Conservation (phyloP, 2,797 vertebrate species). For the Gallinago nigripennis region DNA sequence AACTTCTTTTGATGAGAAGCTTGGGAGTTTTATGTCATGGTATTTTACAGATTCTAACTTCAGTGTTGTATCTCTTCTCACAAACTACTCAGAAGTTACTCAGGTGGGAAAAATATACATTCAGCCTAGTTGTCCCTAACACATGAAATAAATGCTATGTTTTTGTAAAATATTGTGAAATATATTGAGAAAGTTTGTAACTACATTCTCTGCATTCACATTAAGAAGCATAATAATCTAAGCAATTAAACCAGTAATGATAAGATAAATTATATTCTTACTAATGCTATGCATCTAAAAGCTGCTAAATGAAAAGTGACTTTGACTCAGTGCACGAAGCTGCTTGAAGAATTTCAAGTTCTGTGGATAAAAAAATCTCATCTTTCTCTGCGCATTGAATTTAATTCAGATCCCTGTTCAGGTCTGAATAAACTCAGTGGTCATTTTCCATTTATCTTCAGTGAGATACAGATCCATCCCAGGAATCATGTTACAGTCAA, state of each 20-base stretch:
- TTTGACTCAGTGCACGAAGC: background rate
- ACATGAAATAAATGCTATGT: background rate
- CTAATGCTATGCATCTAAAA: background rate
- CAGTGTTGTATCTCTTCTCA: background rate
- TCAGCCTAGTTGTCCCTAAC: background rate
- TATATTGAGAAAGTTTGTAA: background rate
- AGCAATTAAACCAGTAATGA: background rate
- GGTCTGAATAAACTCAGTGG: background rate
- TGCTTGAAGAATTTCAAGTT: background rate
- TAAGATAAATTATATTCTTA: background rate
- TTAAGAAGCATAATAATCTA: background rate
- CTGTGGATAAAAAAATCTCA: background rate
- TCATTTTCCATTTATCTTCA: background rate
- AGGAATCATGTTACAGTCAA: background rate
- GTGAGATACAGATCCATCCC: background rate
- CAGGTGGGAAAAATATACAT: background rate
- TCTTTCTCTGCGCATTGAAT: background rate
- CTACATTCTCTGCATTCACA: background rate
- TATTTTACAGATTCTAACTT: background rate
- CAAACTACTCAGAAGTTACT: background rate
- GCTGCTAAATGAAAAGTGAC: background rate
- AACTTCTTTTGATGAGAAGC: background rate
- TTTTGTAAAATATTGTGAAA: background rate
- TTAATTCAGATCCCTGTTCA: background rate
- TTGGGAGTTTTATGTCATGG: background rate